These are phyloP conservation scores for Gadopsis marmoratus DNA, from an alignment of 2,797 vertebrate species.

Conservation along the genomic window DNA sequence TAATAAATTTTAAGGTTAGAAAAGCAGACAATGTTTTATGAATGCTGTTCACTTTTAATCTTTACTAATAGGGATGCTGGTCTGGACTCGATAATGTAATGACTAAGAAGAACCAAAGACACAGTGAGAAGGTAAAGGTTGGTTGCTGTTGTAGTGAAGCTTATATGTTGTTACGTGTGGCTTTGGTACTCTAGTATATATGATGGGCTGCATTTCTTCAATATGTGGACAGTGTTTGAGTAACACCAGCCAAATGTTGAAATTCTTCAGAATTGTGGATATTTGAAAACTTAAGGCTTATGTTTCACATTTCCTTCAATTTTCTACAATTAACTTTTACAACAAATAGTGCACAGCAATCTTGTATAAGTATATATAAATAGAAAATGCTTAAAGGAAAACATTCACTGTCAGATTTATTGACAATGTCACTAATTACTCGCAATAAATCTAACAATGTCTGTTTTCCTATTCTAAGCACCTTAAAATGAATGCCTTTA, in stretches of 20 bases:
- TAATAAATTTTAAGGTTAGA: neutral
- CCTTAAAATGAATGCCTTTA: slow-evolving; percentile 29
- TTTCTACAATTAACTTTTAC: neutral
- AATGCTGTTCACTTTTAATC: slow-evolving; percentile 1
- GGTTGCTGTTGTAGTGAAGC: slow-evolving; percentile 4
- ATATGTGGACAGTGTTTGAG: neutral
- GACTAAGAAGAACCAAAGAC: slow-evolving; percentile 10
- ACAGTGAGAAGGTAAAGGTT: neutral
- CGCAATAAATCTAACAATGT: slow-evolving; percentile 40
- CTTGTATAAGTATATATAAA: too few relatives aligned
- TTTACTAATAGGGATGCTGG: neutral
- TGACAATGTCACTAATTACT: slow-evolving; percentile 11
- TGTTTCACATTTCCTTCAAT: neutral
- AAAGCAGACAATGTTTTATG: too few relatives aligned
- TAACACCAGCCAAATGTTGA: neutral
- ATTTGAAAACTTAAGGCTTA: neutral
- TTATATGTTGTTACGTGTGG: neutral
- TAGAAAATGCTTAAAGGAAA: too few relatives aligned
- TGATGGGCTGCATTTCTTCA: neutral
- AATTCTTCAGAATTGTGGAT: neutral
- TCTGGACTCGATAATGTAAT: neutral
- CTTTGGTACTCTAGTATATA: neutral
- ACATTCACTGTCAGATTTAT: too few relatives aligned
- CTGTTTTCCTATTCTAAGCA: slow-evolving; percentile 29
- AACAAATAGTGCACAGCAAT: neutral